Evolutionary conservation across 2,797 vertebrate genomes (phyloP).

Genomic region (Limosa lapponica): DNA sequence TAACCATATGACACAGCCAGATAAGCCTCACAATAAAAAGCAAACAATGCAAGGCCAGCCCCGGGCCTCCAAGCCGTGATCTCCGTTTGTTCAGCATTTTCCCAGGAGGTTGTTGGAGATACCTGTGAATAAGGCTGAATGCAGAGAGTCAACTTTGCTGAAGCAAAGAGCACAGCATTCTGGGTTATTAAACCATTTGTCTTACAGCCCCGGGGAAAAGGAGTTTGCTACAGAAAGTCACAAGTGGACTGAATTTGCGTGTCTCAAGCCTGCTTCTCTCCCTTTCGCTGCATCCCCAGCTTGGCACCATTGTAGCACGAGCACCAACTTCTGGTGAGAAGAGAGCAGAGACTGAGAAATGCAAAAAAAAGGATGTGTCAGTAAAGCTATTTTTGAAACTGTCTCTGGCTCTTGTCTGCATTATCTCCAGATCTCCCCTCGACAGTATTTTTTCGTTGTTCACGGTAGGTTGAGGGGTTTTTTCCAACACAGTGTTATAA

Average conservation of each 20-base stretch:
- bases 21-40: conserved; percentile 65
- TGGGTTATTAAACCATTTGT: conserved; percentile 55
- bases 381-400: conserved; percentile 9
- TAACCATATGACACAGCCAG: conserved; percentile 66
- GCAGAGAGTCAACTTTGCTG: conserved; percentile 17
- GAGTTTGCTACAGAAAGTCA: neutral
- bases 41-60: conserved; percentile 62
- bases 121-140: conserved; percentile 26
- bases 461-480: neutral
- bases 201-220: conserved; percentile 2
- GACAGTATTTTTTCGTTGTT: neutral
- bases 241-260: neutral
- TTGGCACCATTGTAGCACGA: neutral
- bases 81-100: conserved; percentile 58
- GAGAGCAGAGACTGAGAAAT: neutral
- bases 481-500: neutral
- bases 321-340: neutral
- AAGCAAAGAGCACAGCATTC: conserved; percentile 44
- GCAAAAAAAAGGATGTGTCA: neutral
- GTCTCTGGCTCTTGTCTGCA: neutral
- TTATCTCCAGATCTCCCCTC: conserved; percentile 15
- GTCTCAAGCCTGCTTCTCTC: neutral
- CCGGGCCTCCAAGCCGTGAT: neutral
- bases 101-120: conserved; percentile 24
- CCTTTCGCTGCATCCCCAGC: neutral